These are phyloP conservation scores for Nesoenas mayeri DNA, from an alignment of 2,113 vertebrate species.

Conservation along the genomic window DNA sequence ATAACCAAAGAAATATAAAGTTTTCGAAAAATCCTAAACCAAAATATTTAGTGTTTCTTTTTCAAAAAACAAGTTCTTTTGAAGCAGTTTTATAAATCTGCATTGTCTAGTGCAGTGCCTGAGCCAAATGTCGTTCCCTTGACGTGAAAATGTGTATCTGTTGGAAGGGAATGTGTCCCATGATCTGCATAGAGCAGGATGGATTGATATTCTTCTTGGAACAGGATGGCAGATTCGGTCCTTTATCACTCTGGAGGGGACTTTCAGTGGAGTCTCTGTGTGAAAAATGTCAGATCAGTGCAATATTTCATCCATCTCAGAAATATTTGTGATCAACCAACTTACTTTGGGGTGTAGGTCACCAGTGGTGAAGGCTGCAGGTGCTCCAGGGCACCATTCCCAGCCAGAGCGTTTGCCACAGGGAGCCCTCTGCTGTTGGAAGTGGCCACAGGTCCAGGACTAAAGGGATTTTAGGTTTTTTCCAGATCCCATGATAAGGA, in stretches of 20 bases:
- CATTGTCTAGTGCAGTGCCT: background rate
- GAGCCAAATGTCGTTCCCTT: background rate
- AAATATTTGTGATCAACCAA: background rate
- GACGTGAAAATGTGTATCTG: background rate
- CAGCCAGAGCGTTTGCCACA: background rate
- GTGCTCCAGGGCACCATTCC: background rate
- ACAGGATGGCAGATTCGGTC: background rate
- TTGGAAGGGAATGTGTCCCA: background rate
- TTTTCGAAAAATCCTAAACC: background rate
- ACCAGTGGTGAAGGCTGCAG: background rate
- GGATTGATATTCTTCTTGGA: background rate
- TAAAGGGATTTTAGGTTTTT: background rate
- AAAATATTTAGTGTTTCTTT: background rate
- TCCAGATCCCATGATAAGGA: background rate
- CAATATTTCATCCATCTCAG: background rate
- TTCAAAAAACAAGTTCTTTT: background rate
- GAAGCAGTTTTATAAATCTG: background rate
- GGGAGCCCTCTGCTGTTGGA: background rate
- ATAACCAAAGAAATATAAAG: background rate
- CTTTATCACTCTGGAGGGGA: background rate
- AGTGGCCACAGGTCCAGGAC: background rate
- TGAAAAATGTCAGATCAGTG: background rate
- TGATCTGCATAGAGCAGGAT: too few relatives aligned
- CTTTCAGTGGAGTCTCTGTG: background rate
- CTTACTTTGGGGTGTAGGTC: background rate